Evolutionary conservation across 2,113 vertebrate genomes (phyloP).

Genomic region (Atherinomorus stipes): DNA sequence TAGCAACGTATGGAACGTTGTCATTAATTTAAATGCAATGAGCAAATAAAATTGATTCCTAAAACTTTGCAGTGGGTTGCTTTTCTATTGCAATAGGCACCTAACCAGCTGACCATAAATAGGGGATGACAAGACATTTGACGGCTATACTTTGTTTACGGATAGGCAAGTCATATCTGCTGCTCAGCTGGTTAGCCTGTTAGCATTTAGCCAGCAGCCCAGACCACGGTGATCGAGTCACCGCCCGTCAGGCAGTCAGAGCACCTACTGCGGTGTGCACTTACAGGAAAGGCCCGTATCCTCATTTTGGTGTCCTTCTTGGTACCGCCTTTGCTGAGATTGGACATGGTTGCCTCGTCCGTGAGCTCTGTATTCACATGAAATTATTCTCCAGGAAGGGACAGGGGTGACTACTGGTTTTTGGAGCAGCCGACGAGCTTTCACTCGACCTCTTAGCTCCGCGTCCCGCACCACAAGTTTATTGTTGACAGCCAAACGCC

Average conservation of each 20-base stretch:
- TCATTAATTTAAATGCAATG: slow-evolving; percentile 1
- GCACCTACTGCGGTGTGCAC: slow-evolving; percentile 75
- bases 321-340: slow-evolving; percentile 96
- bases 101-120: background rate
- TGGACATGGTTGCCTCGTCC: slow-evolving; percentile 90
- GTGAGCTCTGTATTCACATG: slow-evolving; percentile 82
- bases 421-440: slow-evolving; percentile 69
- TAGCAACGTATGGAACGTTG: slow-evolving; percentile 35
- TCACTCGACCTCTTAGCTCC: slow-evolving; percentile 74
- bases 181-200: slow-evolving; percentile 55
- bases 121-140: background rate
- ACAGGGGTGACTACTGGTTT: slow-evolving; percentile 66
- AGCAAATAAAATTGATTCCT: background rate
- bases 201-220: slow-evolving; percentile 52
- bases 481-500: slow-evolving; percentile 76
- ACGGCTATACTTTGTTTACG: slow-evolving; percentile 48
- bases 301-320: slow-evolving; percentile 99
- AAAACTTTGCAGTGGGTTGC: background rate
- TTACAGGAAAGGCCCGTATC: slow-evolving; percentile 98
- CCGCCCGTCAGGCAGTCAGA: slow-evolving; percentile 28
- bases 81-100: background rate
- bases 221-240: slow-evolving; percentile 74
- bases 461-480: slow-evolving; percentile 70
- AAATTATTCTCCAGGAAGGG: slow-evolving; percentile 71
- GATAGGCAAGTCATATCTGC: slow-evolving; percentile 43